phyloP scores from a whole-genome alignment of 2,888 invertebrate species.

The Odontocolon sp. region DNA sequence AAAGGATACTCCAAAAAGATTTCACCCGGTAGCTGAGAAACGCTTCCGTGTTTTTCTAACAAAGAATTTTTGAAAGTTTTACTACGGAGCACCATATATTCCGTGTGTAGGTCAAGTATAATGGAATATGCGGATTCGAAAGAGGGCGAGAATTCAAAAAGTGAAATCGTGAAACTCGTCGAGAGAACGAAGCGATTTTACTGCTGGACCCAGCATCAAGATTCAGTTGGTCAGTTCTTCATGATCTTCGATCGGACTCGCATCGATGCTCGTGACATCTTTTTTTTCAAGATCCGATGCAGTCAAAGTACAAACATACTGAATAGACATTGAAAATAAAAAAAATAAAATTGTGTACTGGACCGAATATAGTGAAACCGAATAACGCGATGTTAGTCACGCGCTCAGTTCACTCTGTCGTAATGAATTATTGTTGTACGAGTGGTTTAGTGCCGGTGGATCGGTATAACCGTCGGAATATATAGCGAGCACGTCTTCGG shows the following conservation, averaged over 20 bases:
- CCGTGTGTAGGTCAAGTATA: conserved; percentile 21
- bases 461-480: conserved; percentile 28
- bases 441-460: conserved; percentile 17
- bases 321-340: background rate
- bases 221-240: conserved; percentile 47
- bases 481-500: conserved; percentile 46
- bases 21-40: conserved; percentile 41
- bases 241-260: conserved; percentile 50
- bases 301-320: too few species aligned
- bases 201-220: background rate
- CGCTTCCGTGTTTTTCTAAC: conserved; percentile 51
- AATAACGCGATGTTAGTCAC: conserved; percentile 46
- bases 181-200: conserved; percentile 17
- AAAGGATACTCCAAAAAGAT: conserved; percentile 18
- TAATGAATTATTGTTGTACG: background rate
- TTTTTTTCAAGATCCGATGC: background rate
- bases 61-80: conserved; percentile 17
- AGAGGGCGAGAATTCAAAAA: conserved; percentile 36
- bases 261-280: conserved; percentile 21
- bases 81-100: conserved; percentile 6
- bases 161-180: conserved; percentile 40
- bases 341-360: background rate
- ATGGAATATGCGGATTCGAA: conserved; percentile 30
- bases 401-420: background rate
- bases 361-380: conserved; percentile 38